Conservation (phyloP, 2,797 vertebrate species). For the Tiaroga cobitis region DNA sequence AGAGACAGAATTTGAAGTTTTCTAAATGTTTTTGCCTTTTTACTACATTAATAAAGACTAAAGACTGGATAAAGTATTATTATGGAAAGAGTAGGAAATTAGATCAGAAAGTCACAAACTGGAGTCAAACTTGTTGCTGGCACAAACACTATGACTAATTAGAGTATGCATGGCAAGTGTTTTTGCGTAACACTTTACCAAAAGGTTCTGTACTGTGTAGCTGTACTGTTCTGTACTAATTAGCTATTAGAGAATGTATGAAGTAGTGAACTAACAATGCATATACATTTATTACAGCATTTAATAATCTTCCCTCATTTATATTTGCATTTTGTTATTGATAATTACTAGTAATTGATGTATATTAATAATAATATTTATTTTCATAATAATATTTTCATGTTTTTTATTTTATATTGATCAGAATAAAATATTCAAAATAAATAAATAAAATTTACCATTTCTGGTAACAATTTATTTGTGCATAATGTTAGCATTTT, state of each 20-base stretch:
- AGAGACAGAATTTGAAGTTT: neutral
- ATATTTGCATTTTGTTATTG: neutral
- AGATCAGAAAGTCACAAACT: neutral
- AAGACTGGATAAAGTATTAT: neutral
- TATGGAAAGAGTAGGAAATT: neutral
- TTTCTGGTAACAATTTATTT: too few relatives aligned
- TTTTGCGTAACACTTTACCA: neutral
- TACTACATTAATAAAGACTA: neutral
- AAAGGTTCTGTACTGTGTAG: neutral
- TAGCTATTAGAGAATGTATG: neutral
- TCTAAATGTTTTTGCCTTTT: neutral
- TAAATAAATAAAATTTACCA: too few relatives aligned
- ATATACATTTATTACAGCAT: too few relatives aligned
- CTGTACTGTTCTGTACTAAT: neutral
- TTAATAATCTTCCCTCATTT: neutral
- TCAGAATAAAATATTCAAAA: neutral
- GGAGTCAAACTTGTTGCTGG: neutral
- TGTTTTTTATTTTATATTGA: neutral
- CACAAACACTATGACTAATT: neutral
- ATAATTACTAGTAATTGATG: neutral
- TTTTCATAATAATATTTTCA: too few relatives aligned
- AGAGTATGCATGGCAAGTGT: neutral
- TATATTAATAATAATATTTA: neutral
- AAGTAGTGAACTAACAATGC: neutral
- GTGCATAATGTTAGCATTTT: too few relatives aligned